These are phyloP conservation scores for Odontocerum albicorne DNA, from an alignment of 2,888 invertebrate species.

Conservation along the genomic window DNA sequence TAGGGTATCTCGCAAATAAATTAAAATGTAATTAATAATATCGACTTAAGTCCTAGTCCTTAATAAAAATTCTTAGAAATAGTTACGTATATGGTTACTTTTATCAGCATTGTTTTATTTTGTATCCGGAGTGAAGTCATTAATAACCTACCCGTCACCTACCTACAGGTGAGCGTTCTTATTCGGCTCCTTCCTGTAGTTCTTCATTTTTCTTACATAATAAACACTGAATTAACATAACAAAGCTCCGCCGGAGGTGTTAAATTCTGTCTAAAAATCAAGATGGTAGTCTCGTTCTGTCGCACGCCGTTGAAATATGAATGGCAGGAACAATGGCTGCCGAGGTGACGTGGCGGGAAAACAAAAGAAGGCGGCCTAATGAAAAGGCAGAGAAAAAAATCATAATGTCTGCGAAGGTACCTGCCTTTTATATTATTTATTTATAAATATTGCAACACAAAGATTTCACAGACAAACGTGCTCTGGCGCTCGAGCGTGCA, in stretches of 20 bases:
- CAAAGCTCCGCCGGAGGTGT: slow-evolving; percentile 16
- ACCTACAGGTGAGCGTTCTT: no score
- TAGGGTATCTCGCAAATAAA: no score
- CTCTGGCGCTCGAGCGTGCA: slow-evolving; percentile 5
- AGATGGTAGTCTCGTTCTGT: slow-evolving; percentile 12
- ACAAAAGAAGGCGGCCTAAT: slow-evolving; percentile 24
- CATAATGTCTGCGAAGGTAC: background rate
- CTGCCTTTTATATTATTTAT: slow-evolving; percentile 1
- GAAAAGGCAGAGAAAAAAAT: slow-evolving; percentile 9
- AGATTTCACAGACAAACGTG: slow-evolving; percentile 10
- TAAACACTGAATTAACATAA: background rate
- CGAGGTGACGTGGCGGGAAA: slow-evolving; percentile 12
- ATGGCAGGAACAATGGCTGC: slow-evolving; percentile 18
- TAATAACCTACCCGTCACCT: no score
- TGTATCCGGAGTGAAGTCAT: no score
- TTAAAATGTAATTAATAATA: no score
- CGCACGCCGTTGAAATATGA: slow-evolving; percentile 19
- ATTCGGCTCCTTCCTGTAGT: slow-evolving; percentile 19
- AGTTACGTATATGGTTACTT: no score
- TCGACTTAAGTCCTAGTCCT: no score
- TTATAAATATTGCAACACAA: slow-evolving; percentile 9
- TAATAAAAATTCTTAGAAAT: no score
- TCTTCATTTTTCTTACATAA: background rate
- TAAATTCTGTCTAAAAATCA: slow-evolving; percentile 12
- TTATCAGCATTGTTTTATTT: no score